These are phyloP conservation scores for Ctenosaura bakeri DNA, from an alignment of 2,797 vertebrate species.

Conservation along the genomic window DNA sequence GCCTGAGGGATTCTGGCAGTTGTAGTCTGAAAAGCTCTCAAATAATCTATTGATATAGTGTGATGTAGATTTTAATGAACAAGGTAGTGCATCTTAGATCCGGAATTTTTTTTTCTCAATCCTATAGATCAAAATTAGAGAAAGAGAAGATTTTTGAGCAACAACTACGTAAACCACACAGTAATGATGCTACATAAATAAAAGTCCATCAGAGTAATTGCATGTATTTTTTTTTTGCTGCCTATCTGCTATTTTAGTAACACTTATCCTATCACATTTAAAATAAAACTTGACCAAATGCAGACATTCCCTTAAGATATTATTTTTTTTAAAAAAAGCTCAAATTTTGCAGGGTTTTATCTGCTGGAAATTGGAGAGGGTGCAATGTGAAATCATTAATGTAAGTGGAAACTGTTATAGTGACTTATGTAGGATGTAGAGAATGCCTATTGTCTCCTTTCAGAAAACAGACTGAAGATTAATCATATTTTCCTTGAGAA, in stretches of 20 bases:
- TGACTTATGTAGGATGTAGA: neutral
- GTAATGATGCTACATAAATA: constrained; percentile 4
- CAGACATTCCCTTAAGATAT: neutral
- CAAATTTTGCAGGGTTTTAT: neutral
- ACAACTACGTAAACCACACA: neutral
- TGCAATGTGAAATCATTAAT: neutral
- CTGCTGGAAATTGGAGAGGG: neutral
- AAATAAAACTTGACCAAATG: constrained; percentile 17
- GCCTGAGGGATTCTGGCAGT: too few relatives aligned
- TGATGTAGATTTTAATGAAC: neutral
- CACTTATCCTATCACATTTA: neutral
- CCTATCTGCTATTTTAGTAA: neutral
- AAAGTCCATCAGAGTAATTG: constrained; percentile 39
- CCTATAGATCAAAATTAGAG: neutral
- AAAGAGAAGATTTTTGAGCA: neutral
- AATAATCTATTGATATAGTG: neutral
- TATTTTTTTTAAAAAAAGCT: neutral
- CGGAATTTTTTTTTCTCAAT: neutral
- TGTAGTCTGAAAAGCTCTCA: too few relatives aligned
- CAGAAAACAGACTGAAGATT: constrained; percentile 7
- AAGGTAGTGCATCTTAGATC: neutral
- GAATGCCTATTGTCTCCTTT: constrained; percentile 6
- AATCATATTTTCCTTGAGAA: constrained; percentile 1
- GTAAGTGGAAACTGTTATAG: neutral
- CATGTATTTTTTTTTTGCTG: neutral